Evolutionary conservation across 2,113 vertebrate genomes (phyloP).

Genomic region (Baryphthengus martii): DNA sequence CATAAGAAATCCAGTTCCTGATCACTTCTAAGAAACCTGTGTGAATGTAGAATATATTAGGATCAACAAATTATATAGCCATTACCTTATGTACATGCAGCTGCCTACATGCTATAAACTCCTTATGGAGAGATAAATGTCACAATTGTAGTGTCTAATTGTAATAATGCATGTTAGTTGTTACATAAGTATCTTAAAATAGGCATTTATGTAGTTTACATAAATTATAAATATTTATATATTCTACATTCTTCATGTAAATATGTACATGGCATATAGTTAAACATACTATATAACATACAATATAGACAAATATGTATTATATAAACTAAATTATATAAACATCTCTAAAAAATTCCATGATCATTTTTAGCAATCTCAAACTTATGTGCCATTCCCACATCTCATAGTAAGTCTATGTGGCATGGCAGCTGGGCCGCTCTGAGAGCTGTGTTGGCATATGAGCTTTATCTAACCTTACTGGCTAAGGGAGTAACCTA

Average conservation of each 20-base stretch:
- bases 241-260: background rate
- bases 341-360: background rate
- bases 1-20: background rate
- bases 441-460: background rate
- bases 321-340: background rate
- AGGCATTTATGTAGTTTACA: background rate
- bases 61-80: background rate
- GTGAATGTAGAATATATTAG: background rate
- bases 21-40: background rate
- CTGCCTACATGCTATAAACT: background rate
- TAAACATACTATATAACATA: background rate
- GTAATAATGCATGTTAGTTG: background rate
- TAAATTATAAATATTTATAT: background rate
- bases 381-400: accelerated
- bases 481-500: background rate
- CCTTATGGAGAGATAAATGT: background rate
- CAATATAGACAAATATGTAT: background rate
- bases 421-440: background rate
- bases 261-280: background rate
- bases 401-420: background rate
- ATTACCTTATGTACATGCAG: background rate
- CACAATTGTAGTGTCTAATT: background rate
- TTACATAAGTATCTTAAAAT: background rate
- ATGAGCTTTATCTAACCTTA: background rate
- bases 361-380: background rate